Conservation (phyloP, 2,888 invertebrate species). For the Melanophora roralis region DNA sequence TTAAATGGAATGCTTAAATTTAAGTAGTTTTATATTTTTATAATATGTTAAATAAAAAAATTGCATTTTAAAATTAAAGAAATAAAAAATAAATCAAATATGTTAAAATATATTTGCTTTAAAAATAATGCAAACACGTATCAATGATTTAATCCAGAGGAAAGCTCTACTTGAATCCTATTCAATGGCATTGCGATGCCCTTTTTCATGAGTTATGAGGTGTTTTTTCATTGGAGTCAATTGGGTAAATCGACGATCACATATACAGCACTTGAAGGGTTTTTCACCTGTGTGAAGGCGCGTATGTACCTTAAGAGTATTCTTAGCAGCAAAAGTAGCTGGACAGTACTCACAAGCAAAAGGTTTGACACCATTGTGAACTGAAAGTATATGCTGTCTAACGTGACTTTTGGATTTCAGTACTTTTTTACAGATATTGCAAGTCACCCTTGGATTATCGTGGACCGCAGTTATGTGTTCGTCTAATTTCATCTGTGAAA, state of each 20-base stretch:
- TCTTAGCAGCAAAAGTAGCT: constrained; percentile 59
- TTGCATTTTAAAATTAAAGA: too few relatives aligned
- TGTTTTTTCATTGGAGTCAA: constrained; percentile 62
- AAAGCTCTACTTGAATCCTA: neutral
- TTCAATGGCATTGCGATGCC: constrained; percentile 46
- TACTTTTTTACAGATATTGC: constrained; percentile 54
- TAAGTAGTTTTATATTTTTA: too few relatives aligned
- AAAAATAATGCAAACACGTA: too few relatives aligned
- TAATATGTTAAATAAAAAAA: too few relatives aligned
- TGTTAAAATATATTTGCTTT: too few relatives aligned
- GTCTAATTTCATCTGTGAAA: constrained; percentile 57
- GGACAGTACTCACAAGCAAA: constrained; percentile 57
- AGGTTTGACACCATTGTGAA: constrained; percentile 56
- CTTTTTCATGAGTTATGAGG: constrained; percentile 54
- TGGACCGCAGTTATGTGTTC: constrained; percentile 58
- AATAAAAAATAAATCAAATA: too few relatives aligned
- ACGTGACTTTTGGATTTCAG: constrained; percentile 61
- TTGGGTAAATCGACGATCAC: constrained; percentile 60
- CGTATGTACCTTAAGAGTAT: constrained; percentile 58
- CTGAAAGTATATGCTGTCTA: constrained; percentile 56
- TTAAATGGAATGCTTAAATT: too few relatives aligned
- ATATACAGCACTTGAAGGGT: constrained; percentile 54
- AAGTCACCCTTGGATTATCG: constrained; percentile 46
- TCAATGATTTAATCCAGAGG: too few relatives aligned
- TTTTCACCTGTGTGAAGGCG: constrained; percentile 59